Evolutionary conservation across 2,797 vertebrate species (phyloP), one percentile per base, ranked within the genome.

Genomic region (Cetoscarus ocellatus): DNA sequence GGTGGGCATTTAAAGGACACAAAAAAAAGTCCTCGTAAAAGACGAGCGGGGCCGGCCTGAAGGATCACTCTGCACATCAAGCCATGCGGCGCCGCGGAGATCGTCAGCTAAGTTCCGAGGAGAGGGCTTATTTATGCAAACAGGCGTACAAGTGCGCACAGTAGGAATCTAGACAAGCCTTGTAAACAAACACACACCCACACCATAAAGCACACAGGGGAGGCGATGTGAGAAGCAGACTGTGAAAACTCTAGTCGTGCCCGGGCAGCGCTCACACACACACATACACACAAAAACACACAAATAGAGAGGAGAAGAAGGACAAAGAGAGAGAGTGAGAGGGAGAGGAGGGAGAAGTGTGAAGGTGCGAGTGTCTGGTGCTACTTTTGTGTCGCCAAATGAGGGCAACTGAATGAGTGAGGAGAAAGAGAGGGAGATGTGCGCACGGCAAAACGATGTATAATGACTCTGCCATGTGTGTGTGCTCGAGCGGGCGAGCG

Each of bases 151-250:
- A 87, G 90, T 89, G 61, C 75, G 86, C 91, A 90, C 91, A 92
- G 91, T 89, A 92, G 90, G 91, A 90, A 91, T 86, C 88, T 71
- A 90, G 88, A 91, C 91, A 82, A 91, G 87, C 85, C 89, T 93
- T 91, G 90, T 91, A 91, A 92, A 92, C 90, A 93, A 93, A 92
- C 88, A 92, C 92, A 91, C 89, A 91, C 83, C 85, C 89, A 92
- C 91, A 91, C 85, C 86, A 87, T 90, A 92, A 92, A 90, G 88
- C 89, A 89, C 91, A 91, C 91, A 88, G 84, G 92, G 90, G 90
- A 91, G 87, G 84, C 79, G 80, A 89, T 88, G 90, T 89, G 91
- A 88, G 90, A 92, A 88, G 80, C 85, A 93, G 91, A 87, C 90
- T 92, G 91, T 90, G 91, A 90, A 91, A 91, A 91, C 88, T 87